Evolutionary conservation across 2,113 vertebrate genomes (phyloP).

Genomic region (Cheirogaleus medius): DNA sequence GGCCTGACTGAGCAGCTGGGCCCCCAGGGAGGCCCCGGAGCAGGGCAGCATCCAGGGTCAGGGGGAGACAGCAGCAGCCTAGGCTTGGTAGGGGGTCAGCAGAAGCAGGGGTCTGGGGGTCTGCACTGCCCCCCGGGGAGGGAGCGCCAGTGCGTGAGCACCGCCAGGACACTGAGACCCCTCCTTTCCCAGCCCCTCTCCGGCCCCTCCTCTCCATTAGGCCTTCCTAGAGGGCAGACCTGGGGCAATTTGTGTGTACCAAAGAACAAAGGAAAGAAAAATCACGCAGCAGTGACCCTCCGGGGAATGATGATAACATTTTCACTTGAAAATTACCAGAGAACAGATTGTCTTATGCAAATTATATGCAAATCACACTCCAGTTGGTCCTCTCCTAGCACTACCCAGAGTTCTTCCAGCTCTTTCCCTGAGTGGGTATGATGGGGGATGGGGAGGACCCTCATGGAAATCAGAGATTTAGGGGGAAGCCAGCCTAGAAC

Average conservation of each 20-base stretch:
- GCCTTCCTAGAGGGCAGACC: slow-evolving; percentile 48
- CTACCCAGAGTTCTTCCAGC: slow-evolving; percentile 64
- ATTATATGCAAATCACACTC: slow-evolving; percentile 76
- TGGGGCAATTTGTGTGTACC: neutral
- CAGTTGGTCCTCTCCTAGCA: slow-evolving; percentile 41
- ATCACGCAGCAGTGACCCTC: slow-evolving; percentile 68
- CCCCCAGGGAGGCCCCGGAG: slow-evolving; percentile 52
- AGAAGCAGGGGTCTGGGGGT: neutral
- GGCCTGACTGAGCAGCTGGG: slow-evolving; percentile 22
- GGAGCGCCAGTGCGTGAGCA: neutral
- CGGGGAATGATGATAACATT: slow-evolving; percentile 71
- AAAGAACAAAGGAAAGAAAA: slow-evolving; percentile 75
- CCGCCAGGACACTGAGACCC: fast-evolving
- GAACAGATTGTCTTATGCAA: slow-evolving; percentile 78
- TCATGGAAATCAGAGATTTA: neutral
- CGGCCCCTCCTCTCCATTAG: neutral
- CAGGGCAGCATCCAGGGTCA: neutral
- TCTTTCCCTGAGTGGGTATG: slow-evolving; percentile 46
- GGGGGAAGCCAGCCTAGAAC: neutral
- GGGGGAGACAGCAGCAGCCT: neutral
- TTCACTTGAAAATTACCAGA: slow-evolving; percentile 77
- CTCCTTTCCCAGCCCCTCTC: neutral
- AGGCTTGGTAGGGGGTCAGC: neutral
- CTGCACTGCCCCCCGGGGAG: neutral
- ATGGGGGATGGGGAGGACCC: neutral